Evolutionary conservation across 2,888 invertebrate genomes (phyloP).

Genomic region (Meiosimyza platycephala): DNA sequence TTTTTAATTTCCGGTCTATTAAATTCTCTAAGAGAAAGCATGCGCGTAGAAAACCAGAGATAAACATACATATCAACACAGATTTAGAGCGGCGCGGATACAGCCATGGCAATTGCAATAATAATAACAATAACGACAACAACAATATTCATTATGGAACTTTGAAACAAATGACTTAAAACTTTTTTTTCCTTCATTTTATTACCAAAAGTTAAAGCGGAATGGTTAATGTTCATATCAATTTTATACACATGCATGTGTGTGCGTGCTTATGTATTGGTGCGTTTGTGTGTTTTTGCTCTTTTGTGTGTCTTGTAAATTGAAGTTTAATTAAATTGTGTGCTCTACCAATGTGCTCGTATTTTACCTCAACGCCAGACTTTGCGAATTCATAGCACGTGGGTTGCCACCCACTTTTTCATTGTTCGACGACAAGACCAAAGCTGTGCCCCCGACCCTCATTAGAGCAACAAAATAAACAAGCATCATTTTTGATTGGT

Average conservation of each 20-base stretch:
- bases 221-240: constrained; percentile 16
- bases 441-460: background rate
- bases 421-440: background rate
- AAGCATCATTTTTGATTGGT: constrained; percentile 31
- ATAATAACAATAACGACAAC: constrained; percentile 36
- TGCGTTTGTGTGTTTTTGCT: background rate
- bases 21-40: too few species aligned
- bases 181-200: constrained; percentile 29
- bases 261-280: background rate
- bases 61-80: constrained; percentile 2
- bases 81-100: background rate
- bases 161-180: constrained; percentile 28
- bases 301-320: constrained; percentile 23
- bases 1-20: too few species aligned
- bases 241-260: background rate
- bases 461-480: constrained; percentile 6
- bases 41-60: too few species aligned
- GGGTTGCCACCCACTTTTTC: background rate
- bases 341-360: constrained; percentile 2
- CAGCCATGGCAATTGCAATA: constrained; percentile 17
- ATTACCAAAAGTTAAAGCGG: background rate
- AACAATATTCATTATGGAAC: constrained; percentile 35
- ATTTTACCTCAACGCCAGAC: background rate
- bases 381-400: background rate
- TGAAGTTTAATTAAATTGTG: constrained; percentile 37